Evolutionary conservation across 2,113 vertebrate species (phyloP), one percentile per base, ranked within the genome.

Genomic region (Archocentrus centrarchus): DNA sequence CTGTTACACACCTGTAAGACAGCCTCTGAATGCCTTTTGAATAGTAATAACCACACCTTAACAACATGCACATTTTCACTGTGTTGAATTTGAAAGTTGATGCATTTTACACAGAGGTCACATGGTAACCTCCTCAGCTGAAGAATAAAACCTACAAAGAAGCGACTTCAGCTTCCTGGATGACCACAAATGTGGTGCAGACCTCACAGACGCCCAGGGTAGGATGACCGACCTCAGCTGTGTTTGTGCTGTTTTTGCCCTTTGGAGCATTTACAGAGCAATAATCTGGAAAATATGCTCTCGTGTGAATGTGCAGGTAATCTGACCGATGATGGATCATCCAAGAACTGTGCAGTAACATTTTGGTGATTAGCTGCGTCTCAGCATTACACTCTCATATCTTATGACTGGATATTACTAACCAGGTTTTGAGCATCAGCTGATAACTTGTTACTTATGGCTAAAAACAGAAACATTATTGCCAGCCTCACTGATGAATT

Each of bases 161-260:
- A 70, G 0, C 44, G 30, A 18, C 66, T 30, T 15, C 44, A 70
- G 44, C 20, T 50, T 3, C 0, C 30, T 13, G 66, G 41, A 30
- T 47, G 41, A 27, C 8, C 41, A 30, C 27, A 47, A 11, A 68
- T 3, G 24, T 30, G 41, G 30, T 18, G 24, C 0, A 30, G 2
- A 50, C 0, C 41, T 3, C 1, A 70, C 8, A 70, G 22, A 50
- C 41, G 27, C 24, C 7, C 0, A 3, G 47, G 64, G 7, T 50
- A 70, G 7, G 24, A 70, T 70, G 1, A 5, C 64, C 22, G 47
- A 47, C 5, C 0, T 68, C 0, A 44, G 2, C 22, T 44, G 63
- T 1, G 27, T 68, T 50, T 50, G 41, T 68, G 0, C 22, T 68
- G 22, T 68, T 68, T n/a, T 2, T 17, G 39, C n/a, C 39, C 0